Base-by-base conservation (phyloP, 2,888 invertebrate species). In the Callyntrura guangdongensis region DNA sequence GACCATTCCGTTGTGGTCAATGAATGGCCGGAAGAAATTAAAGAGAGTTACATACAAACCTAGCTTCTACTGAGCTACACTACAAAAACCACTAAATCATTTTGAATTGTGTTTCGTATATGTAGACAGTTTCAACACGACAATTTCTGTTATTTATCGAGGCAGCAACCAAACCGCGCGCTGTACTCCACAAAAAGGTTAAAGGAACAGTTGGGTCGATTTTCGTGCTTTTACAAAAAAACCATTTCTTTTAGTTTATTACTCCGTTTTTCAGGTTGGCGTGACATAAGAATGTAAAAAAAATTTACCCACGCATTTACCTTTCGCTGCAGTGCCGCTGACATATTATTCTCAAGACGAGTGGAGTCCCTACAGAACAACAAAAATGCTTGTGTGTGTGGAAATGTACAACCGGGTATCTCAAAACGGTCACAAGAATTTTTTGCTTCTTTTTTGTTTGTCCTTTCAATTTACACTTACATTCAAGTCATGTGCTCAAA, bases 11-110 rank as follows among this genome's bases (percentile, higher is more conserved):
- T 11, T 72, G 72, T 72, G 47, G 45, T 47, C 11, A 45, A 17
- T 11, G 72, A 72, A 45, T 72, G 72, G 45, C 72, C 72, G 72
- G 72, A 72, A 72, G 72, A 36, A 72, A 72, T 72, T 72, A 45
- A 45, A 72, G 72, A 36, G 72, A 36, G 20, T 47, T 36, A 9
- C 45, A n/a, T 9, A 36, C n/a, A n/a, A n/a, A n/a, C n/a, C n/a
- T 36, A 36, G 36, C 36, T 36, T n/a, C 36, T 4, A 36, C 36
- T 2, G 36, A 36, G 36, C 36, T 36, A 4, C 6, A 36, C 36
- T 27, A n/a, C n/a, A 20, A 45, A 17, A 27, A 72, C 45, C 72
- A 47, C 27, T 72, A 72, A 72, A 72, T 72, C 72, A 72, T 72
- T 72, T 47, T 72, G 72, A 72, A 17, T 47, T 47, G 45, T 11